A percentile compares a stretch with the other conserved stretches of the same genome.
Conservation (phyloP, 2,113 vertebrate species). For the Uropsilus gracilis region DNA sequence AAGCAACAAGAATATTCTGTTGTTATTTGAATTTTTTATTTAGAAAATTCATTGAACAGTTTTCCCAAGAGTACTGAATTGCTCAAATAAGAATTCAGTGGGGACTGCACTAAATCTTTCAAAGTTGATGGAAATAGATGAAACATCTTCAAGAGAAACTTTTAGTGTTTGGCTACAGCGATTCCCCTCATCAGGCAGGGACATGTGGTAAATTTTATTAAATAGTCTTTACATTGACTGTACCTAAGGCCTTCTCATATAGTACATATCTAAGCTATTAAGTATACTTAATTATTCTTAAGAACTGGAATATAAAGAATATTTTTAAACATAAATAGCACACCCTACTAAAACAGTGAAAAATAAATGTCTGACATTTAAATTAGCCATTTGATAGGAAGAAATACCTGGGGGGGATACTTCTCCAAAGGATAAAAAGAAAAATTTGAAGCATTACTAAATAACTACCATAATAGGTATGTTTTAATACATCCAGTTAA, state of each 20-base stretch:
- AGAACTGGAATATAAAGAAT: background rate
- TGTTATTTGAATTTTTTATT: slow-evolving; percentile 15
- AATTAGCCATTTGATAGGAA: background rate
- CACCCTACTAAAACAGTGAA: background rate
- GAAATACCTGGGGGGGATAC: background rate
- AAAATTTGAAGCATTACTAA: background rate
- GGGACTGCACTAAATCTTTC: background rate
- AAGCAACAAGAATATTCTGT: background rate
- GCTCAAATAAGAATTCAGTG: background rate
- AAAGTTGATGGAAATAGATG: slow-evolving; percentile 31
- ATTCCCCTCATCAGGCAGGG: background rate
- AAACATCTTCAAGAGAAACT: background rate
- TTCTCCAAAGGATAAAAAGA: background rate
- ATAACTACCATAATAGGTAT: background rate
- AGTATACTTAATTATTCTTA: slow-evolving; percentile 45
- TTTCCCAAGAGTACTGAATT: slow-evolving; percentile 29
- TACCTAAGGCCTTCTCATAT: background rate
- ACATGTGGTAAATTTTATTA: background rate
- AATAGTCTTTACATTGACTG: background rate
- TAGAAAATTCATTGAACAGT: slow-evolving; percentile 2
- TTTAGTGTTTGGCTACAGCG: background rate
- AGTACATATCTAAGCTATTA: background rate
- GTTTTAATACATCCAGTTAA: background rate
- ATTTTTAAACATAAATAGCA: slow-evolving; percentile 4
- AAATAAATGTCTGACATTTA: background rate